Base-by-base conservation (phyloP, 2,113 vertebrate genomes). In the Eira barbara region DNA sequence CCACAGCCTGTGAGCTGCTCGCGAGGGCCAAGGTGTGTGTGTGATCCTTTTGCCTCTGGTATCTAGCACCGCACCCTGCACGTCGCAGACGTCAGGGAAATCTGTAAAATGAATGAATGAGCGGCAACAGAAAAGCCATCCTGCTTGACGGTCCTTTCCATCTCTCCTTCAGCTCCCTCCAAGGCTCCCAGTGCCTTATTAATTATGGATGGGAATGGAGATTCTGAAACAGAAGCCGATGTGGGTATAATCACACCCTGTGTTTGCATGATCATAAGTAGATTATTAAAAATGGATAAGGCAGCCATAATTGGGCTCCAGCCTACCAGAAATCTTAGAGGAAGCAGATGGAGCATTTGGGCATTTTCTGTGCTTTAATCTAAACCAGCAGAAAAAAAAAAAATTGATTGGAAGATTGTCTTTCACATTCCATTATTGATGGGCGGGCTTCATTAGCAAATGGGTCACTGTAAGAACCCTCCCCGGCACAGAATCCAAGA, bases 271-370 rank as follows among this genome's bases (percentile, higher is more conserved):
- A 97, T 98, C 97, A 93, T 97, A 98, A 97, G 98, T 91, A 97
- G 97, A 97, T 98, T 97, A 98, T 98, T 97, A 98, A 98, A 98
- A 98, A 98, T 98, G 96, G 94, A 98, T 98, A 98, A 98, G 97
- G 98, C 97, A 97, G 94, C 94, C 97, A 94, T 98, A 97, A 97
- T 98, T 98, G 97, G 97, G 97, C 97, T 97, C 97, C 92, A 97
- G 95, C 98, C 96, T 97, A 97, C 97, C 97, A 98, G 98, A 98
- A 98, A 97, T 96, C 98, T 98, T 97, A 97, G 97, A 98, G 97
- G 96, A 96, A 97, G 92, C 97, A 98, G 98, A 98, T 97, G 95
- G 97, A 96, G 14, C 90, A 81, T 96, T 96, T 86, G 96, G 96
- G 94, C 96, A 96, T 97, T 98, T 98, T 98, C 97, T 96, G 83